Conservation (phyloP, 53 echinoderm and acorn worm species). For the Henricia sp. region DNA sequence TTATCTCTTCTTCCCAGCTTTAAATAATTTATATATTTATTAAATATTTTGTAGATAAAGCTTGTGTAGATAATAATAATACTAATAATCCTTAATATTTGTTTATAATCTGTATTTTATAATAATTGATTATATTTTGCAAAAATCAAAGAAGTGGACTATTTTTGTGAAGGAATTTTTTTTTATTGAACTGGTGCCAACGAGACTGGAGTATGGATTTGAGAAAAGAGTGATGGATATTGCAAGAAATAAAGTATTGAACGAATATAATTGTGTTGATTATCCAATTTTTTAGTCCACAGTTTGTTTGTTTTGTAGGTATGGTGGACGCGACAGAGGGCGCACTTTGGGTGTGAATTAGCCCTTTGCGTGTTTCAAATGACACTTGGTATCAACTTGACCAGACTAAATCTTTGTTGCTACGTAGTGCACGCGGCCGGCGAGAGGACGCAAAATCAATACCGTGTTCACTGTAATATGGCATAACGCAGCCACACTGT, state of each 20-base stretch:
- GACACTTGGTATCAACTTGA: too few relatives aligned
- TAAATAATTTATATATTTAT: conserved; percentile 55
- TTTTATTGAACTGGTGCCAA: conserved; percentile 14
- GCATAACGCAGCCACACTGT: too few relatives aligned
- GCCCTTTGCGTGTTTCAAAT: too few relatives aligned
- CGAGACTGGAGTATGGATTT: neutral
- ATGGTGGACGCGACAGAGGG: too few relatives aligned
- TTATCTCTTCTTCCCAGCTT: conserved; percentile 50
- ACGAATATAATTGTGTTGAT: neutral
- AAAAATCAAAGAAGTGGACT: conserved; percentile 32
- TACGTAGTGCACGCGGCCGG: too few relatives aligned
- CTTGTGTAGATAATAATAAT: conserved; percentile 58
- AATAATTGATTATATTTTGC: conserved; percentile 60
- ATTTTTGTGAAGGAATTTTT: conserved; percentile 41
- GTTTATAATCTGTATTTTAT: conserved; percentile 62
- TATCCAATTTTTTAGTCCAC: too few relatives aligned
- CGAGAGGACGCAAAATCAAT: too few relatives aligned
- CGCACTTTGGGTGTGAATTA: too few relatives aligned
- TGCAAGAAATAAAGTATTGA: conserved; percentile 1
- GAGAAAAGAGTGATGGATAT: conserved; percentile 5
- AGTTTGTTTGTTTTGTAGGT: too few relatives aligned
- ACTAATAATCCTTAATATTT: conserved; percentile 53
- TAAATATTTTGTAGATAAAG: conserved; percentile 51
- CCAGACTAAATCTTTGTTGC: too few relatives aligned
- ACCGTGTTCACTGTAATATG: too few relatives aligned